phyloP scores from a whole-genome alignment of 2,888 invertebrate species.

The Tipula unca region DNA sequence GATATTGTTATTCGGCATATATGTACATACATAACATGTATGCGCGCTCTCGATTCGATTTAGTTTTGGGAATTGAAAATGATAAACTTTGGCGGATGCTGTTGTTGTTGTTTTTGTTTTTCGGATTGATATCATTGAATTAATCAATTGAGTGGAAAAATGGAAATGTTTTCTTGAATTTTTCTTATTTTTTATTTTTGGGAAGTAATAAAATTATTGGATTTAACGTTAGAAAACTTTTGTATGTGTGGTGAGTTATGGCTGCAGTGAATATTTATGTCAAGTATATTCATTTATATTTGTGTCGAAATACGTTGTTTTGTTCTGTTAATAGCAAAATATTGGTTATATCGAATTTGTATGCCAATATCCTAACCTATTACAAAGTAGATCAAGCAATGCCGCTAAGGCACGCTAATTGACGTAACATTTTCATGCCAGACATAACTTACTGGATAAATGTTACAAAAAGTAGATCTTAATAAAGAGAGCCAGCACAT shows the following conservation, averaged over 20 bases:
- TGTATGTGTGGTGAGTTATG: not conserved
- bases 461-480: too few species aligned
- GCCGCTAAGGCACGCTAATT: too few species aligned
- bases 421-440: too few species aligned
- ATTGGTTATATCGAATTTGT: too few species aligned
- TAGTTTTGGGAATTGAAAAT: conserved; percentile 14
- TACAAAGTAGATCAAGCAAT: too few species aligned
- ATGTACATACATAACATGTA: not conserved
- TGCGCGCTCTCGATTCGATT: not conserved
- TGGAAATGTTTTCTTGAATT: not conserved
- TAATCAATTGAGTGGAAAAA: conserved; percentile 14
- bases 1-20: not conserved
- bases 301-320: not conserved
- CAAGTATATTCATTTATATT: too few species aligned
- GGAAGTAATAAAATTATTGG: conserved; percentile 14
- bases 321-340: too few species aligned
- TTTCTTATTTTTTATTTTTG: not conserved
- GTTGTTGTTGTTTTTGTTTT: not conserved
- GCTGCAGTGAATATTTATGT: not conserved
- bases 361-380: too few species aligned
- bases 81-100: not conserved
- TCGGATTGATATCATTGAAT: conserved; percentile 2
- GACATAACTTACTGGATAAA: too few species aligned
- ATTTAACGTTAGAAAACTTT: not conserved
- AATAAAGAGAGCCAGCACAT: too few species aligned